These are phyloP conservation scores for Trachemys scripta DNA, from an alignment of 2,113 vertebrate species.

Conservation along the genomic window DNA sequence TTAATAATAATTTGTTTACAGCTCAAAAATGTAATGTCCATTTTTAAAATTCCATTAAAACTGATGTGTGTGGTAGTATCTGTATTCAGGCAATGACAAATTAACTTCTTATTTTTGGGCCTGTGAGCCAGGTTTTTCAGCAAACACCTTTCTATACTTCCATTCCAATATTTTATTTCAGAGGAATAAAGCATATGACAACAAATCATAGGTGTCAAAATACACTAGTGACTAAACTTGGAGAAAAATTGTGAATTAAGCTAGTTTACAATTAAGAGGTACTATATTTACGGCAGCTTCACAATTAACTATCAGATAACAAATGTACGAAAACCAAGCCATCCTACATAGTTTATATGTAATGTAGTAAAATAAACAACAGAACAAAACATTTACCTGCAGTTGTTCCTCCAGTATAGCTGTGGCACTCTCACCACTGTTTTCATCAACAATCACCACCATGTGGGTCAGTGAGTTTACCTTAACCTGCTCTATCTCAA, in stretches of 20 bases:
- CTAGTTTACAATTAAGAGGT: background rate
- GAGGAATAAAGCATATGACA: background rate
- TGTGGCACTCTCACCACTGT: constrained; percentile 91
- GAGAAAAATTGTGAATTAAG: background rate
- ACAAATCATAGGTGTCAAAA: background rate
- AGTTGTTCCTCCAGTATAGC: constrained; percentile 92
- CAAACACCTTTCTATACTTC: background rate
- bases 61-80: background rate
- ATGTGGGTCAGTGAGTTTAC: constrained; percentile 99
- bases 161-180: background rate
- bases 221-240: background rate
- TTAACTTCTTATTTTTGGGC: background rate
- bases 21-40: background rate
- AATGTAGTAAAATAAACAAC: background rate
- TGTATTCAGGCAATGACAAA: background rate
- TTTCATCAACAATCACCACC: constrained; percentile 98
- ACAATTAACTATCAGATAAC: background rate
- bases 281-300: background rate
- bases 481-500: constrained; percentile 95
- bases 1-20: background rate
- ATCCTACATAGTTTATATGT: background rate
- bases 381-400: constrained; percentile 82
- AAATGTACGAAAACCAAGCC: background rate
- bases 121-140: background rate
- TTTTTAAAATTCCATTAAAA: background rate